Evolutionary conservation across 2,797 vertebrate genomes (phyloP).

Genomic region (Acanthurus tractus): DNA sequence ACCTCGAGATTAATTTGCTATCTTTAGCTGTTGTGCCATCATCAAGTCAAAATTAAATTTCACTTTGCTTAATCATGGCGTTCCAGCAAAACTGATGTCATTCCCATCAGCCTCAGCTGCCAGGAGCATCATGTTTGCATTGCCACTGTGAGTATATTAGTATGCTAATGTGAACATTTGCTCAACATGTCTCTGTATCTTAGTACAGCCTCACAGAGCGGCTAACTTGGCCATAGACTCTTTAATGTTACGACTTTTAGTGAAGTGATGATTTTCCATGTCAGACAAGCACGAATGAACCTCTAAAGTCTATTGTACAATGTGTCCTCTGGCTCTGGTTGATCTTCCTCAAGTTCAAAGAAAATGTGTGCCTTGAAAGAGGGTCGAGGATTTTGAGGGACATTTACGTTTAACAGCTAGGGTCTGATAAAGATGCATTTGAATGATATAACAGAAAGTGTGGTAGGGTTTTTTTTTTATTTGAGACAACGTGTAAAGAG

Average conservation of each 20-base stretch:
- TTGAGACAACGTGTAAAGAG: background rate
- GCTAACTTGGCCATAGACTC: background rate
- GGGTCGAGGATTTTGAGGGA: too few species aligned
- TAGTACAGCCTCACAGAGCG: too few species aligned
- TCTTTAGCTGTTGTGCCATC: background rate
- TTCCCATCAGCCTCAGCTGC: background rate
- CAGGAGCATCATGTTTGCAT: background rate
- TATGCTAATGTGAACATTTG: background rate
- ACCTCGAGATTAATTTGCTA: background rate
- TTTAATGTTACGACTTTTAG: too few species aligned
- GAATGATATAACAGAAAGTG: background rate
- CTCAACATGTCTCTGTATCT: background rate
- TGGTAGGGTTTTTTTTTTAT: background rate
- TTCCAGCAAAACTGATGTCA: background rate
- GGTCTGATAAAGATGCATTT: background rate
- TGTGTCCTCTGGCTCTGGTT: background rate
- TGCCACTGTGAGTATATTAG: background rate
- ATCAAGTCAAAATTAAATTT: background rate
- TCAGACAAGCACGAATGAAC: background rate
- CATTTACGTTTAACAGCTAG: background rate
- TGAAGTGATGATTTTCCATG: background rate
- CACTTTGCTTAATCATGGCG: background rate
- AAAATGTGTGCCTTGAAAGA: too few species aligned
- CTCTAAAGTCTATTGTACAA: background rate
- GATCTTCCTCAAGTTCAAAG: background rate